phyloP scores from a whole-genome alignment of 2,797 vertebrate genomes.

The Muscicapa striata region DNA sequence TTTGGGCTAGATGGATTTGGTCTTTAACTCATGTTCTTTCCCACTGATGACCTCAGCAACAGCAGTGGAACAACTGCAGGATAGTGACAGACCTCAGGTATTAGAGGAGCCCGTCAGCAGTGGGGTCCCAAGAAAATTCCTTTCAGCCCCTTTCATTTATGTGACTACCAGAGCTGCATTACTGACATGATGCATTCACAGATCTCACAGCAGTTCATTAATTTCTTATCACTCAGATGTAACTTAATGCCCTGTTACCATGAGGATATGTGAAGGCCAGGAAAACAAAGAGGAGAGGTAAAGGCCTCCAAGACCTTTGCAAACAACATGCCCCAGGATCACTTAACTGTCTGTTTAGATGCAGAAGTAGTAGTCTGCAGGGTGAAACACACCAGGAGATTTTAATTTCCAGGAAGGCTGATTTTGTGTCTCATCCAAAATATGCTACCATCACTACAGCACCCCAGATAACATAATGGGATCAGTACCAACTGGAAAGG shows the following conservation, averaged over 20 bases:
- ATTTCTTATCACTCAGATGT: not conserved
- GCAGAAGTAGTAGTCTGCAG: not conserved
- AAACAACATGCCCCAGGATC: not conserved
- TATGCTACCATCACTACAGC: not conserved
- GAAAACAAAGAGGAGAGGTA: not conserved
- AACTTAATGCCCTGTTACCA: not conserved
- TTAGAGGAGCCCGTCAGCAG: not conserved
- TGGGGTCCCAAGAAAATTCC: not conserved
- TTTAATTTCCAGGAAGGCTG: not conserved
- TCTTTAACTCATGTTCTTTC: not conserved
- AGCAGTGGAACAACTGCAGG: not conserved
- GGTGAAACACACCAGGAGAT: not conserved
- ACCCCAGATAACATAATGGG: not conserved
- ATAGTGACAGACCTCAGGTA: not conserved
- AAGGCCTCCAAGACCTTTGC: not conserved
- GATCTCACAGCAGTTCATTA: constrained; percentile 1
- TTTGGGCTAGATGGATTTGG: not conserved
- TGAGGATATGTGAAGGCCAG: not conserved
- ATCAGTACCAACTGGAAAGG: not conserved
- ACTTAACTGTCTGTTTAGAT: not conserved
- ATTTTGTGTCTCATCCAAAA: not conserved
- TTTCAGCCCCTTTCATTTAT: not conserved
- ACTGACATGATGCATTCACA: not conserved
- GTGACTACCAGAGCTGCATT: not conserved
- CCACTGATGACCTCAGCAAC: not conserved